A percentile compares a stretch with the other conserved stretches of the same genome.
Conservation (phyloP, 2,888 invertebrate species). For the Caenorhabditis sp. region DNA sequence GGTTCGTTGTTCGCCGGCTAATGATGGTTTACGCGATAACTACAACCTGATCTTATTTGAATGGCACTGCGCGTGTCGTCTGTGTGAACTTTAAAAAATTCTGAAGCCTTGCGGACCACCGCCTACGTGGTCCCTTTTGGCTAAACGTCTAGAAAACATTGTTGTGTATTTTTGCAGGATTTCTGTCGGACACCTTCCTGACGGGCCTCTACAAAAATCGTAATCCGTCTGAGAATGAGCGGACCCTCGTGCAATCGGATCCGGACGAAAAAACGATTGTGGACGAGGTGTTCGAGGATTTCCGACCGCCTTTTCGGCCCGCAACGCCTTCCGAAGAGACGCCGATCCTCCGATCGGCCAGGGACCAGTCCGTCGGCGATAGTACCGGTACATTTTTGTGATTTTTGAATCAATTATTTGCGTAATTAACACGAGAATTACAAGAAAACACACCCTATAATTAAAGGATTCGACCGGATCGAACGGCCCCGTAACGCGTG, state of each 20-base stretch:
- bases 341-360: slow-evolving; percentile 22
- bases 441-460: neutral
- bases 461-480: slow-evolving; percentile 26
- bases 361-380: neutral
- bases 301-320: too few relatives aligned
- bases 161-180: slow-evolving; percentile 3
- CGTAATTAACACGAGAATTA: neutral
- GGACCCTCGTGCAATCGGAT: too few relatives aligned
- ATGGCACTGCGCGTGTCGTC: neutral
- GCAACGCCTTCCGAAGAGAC: too few relatives aligned
- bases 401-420: neutral
- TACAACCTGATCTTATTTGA: slow-evolving; percentile 41
- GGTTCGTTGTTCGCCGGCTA: neutral
- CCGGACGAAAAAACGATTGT: slow-evolving; percentile 16
- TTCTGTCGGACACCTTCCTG: slow-evolving; percentile 11
- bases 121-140: too few relatives aligned
- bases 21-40: slow-evolving; percentile 29
- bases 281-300: slow-evolving; percentile 17
- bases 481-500: slow-evolving; percentile 10
- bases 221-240: too few relatives aligned
- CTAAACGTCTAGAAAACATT: neutral
- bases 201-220: neutral
- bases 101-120: too few relatives aligned
- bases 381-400: slow-evolving; percentile 1
- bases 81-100: slow-evolving; percentile 3